Base-by-base conservation (phyloP, 2,113 vertebrate genomes). In the Periophthalmus modestus region DNA sequence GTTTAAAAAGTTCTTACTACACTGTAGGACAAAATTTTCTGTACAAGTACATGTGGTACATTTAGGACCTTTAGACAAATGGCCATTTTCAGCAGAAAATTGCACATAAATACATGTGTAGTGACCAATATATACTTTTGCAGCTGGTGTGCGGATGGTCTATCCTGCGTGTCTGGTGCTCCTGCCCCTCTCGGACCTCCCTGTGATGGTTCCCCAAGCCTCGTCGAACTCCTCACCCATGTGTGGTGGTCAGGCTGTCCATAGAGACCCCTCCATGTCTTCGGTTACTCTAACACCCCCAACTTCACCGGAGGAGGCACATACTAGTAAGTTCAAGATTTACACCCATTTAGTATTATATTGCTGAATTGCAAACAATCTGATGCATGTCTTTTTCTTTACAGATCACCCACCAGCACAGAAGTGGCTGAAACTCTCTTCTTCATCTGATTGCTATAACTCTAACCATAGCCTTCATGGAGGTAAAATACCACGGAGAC, bases 101-200 rank as follows among this genome's bases (percentile, higher is more conserved):
- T 39, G 39, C 39, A 39, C 39, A 39, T 9, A 39, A 39, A 39
- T 39, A 1, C 39, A 7, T 5, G 48, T 52, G 48, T 52, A 52
- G 19, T 52, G 48, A 19, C 48, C 5, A 18, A 19, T 55, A n/a
- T 55, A n/a, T 55, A 6, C 19, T 55, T 10, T 72, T 91, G 50
- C 82, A 99, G 98, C 96, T 77, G 98, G 97, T 1, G 98, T 99
- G 28, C 92, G 98, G 88, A 99, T 99, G 98, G 96, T 99, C 24
- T 99, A 99, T 79, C 98, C 98, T 43, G 95, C 98, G 4, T 97
- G 97, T 91, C 95, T 99, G 89, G 96, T 99, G 85, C 92, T 98
- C 74, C 96, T 99, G 70, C 95, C 97, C 85, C 95, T 98, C 90
- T 96, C 95, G 78, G 98, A 99, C 89, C 93, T 99, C 88, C 96